A percentile compares a stretch with the other conserved stretches of the same genome.
Evolutionary conservation across 2,113 vertebrate species (phyloP).

Genomic region (Riparia riparia): DNA sequence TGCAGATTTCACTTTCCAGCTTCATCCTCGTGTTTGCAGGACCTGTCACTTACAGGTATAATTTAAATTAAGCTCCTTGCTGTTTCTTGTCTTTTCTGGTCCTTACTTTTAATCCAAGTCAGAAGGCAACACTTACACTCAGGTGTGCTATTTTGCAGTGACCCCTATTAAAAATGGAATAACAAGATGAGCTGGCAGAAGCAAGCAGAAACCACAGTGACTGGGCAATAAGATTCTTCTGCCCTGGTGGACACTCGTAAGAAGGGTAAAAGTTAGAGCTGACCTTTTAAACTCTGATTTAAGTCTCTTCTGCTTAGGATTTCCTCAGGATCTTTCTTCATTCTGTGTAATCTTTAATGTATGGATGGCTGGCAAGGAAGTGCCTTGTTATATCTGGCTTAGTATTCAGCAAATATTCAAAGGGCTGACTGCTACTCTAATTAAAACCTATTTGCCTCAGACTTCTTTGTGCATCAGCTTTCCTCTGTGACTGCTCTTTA

Average conservation of each 20-base stretch:
- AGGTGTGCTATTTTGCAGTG: neutral
- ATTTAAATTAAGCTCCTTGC: neutral
- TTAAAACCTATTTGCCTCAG: constrained; percentile 42
- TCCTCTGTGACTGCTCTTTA: neutral
- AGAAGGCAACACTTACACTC: neutral
- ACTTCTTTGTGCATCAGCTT: neutral
- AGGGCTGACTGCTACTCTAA: constrained; percentile 26
- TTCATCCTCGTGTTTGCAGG: neutral
- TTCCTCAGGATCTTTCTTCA: neutral
- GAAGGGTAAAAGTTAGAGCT: neutral
- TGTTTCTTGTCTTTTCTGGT: neutral
- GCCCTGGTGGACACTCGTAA: neutral
- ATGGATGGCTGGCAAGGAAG: neutral
- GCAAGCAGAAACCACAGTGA: neutral
- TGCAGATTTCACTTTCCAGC: neutral
- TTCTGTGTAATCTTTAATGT: neutral
- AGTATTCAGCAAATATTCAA: constrained; percentile 38
- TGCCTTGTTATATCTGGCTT: constrained; percentile 5
- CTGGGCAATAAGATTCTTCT: neutral
- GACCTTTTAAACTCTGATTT: neutral
- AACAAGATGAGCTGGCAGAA: neutral
- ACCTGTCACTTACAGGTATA: neutral
- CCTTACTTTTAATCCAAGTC: neutral
- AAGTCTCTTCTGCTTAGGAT: neutral
- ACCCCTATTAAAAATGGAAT: neutral